phyloP scores from a whole-genome alignment of 2,113 vertebrate genomes.

The Mystacornis crossleyi region DNA sequence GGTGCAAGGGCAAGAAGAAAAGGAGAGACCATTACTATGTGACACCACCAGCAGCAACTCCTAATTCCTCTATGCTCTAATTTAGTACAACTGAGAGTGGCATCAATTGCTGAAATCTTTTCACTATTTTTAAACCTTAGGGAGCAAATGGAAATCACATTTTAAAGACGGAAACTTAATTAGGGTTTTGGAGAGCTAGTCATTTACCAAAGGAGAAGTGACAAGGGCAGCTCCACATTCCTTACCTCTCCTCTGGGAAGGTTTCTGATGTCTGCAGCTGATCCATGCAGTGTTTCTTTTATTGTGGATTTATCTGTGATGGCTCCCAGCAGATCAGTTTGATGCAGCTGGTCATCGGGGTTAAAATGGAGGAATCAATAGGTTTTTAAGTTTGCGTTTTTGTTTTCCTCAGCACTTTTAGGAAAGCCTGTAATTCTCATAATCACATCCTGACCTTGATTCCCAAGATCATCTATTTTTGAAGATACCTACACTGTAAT shows the following conservation, averaged over 20 bases:
- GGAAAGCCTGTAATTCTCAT: not conserved
- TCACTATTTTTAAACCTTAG: constrained; percentile 31
- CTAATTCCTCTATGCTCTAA: not conserved
- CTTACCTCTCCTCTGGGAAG: constrained; percentile 23
- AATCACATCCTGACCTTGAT: not conserved
- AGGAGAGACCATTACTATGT: not conserved
- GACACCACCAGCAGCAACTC: not conserved
- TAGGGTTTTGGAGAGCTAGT: not conserved
- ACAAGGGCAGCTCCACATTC: constrained; percentile 2
- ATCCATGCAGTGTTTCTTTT: not conserved
- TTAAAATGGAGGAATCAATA: constrained; percentile 7
- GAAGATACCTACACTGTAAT: not conserved
- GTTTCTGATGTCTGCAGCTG: not conserved
- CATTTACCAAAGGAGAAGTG: not conserved
- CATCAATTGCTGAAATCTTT: not conserved
- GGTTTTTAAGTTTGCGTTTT: not conserved
- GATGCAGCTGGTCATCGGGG: not conserved
- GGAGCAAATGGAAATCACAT: constrained; percentile 25
- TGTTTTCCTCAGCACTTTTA: not conserved
- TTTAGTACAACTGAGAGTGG: not conserved
- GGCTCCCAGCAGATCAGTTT: not conserved
- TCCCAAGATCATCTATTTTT: not conserved
- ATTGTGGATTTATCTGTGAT: not conserved
- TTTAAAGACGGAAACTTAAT: constrained; percentile 41
- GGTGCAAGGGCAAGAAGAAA: not conserved